phyloP scores from a whole-genome alignment of 2,888 invertebrate species.

The Xestia rhomboidea region DNA sequence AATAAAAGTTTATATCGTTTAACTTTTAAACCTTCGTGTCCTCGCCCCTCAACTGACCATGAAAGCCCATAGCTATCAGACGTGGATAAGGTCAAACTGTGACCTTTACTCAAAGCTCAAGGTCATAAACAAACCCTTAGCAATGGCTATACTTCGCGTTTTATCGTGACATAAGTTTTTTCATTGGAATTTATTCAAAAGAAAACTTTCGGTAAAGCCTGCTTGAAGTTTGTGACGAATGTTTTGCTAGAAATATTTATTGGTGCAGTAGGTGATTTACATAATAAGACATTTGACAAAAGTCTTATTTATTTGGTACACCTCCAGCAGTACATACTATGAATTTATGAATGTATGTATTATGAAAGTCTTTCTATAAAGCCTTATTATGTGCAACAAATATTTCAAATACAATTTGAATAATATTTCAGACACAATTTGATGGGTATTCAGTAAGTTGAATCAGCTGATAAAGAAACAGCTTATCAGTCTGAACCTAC shows the following conservation, averaged over 20 bases:
- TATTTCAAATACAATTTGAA: no score
- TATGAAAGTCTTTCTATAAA: background rate
- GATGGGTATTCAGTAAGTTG: background rate
- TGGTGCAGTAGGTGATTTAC: background rate
- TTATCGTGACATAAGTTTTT: slow-evolving; percentile 27
- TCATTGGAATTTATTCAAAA: slow-evolving; percentile 18
- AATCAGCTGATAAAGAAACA: background rate
- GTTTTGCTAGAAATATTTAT: slow-evolving; percentile 3
- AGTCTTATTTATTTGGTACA: no score
- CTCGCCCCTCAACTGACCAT: slow-evolving; percentile 44
- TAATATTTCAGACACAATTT: background rate
- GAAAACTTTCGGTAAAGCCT: slow-evolving; percentile 9
- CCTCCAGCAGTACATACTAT: no score
- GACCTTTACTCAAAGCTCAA: slow-evolving; percentile 57
- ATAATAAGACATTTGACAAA: background rate
- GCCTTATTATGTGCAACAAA: background rate
- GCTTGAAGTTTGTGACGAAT: slow-evolving; percentile 7
- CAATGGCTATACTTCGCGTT: slow-evolving; percentile 12
- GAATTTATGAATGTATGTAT: no score
- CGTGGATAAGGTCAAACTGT: slow-evolving; percentile 60
- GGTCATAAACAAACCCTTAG: slow-evolving; percentile 45
- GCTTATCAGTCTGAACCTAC: background rate
- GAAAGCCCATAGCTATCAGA: slow-evolving; percentile 46
- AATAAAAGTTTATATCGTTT: slow-evolving; percentile 17
- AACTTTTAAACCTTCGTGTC: slow-evolving; percentile 39